phyloP scores from a whole-genome alignment of 2,888 invertebrate species.

The Anoplius nigerrimus region DNA sequence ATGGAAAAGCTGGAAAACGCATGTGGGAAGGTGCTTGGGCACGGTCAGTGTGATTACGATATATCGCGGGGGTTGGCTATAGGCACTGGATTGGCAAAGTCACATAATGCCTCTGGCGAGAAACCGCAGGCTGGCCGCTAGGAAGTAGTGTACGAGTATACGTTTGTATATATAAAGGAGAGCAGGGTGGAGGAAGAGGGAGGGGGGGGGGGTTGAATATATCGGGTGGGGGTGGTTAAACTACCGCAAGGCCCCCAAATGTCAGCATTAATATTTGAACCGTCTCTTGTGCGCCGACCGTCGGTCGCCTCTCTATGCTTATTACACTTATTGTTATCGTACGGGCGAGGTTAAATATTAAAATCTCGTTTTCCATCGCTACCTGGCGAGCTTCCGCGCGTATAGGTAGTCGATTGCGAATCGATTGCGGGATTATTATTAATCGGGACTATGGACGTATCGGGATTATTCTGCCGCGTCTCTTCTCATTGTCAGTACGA shows the following conservation, averaged over 20 bases:
- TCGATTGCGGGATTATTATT: neutral
- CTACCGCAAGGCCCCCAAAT: slow-evolving; percentile 57
- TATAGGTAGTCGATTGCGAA: neutral
- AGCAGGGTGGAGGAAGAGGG: neutral
- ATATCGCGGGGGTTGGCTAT: slow-evolving; percentile 4
- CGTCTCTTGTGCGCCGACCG: slow-evolving; percentile 48
- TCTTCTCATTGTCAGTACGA: neutral
- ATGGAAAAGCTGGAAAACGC: slow-evolving; percentile 3
- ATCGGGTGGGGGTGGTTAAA: slow-evolving; percentile 37
- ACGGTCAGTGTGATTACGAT: slow-evolving; percentile 7
- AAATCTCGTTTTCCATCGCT: slow-evolving; percentile 54
- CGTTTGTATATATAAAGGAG: no score
- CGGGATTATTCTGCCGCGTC: neutral
- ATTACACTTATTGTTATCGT: slow-evolving; percentile 61
- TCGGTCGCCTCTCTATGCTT: slow-evolving; percentile 55
- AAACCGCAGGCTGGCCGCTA: neutral
- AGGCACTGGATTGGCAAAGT: slow-evolving; percentile 29
- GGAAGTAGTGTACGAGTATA: no score
- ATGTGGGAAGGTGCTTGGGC: neutral
- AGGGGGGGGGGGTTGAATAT: neutral
- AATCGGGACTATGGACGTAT: neutral
- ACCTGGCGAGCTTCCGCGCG: slow-evolving; percentile 5
- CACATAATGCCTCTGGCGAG: slow-evolving; percentile 35
- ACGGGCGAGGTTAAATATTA: slow-evolving; percentile 56
- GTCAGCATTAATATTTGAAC: slow-evolving; percentile 64